Base-by-base conservation (phyloP, 1,140 invertebrate species). In the Solenopsis invicta region DNA sequence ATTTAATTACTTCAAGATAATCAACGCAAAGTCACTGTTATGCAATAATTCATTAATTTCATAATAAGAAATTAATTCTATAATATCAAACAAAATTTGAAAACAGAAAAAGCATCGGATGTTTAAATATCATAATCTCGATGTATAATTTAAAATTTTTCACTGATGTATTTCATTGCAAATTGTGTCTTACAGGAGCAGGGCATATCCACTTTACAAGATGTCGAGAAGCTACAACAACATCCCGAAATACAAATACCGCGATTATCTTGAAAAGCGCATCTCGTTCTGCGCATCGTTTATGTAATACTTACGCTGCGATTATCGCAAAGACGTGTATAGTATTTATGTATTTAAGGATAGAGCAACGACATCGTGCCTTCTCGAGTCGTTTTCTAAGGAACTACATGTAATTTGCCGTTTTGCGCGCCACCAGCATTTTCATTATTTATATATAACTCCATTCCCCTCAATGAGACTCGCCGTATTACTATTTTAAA, bases 151-250 rank as follows among this genome's bases (percentile, higher is more conserved):
- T 8, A 12, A 50, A 12, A 2, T 62, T 61, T n/a, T 1, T 64
- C 4, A 48, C 74, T 52, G 56, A 77, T 0, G n/a, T 67, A 50
- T 66, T 66, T 80, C 8, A 3, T 69, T 54, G 24, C 21, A 18
- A 54, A 85, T 77, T 77, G 85, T 87, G 87, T 69, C 10, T 84
- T 96, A 85, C 96, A 98, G 93, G 97, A 97, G 88, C 96, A 97
- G 89, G 97, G 97, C 61, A 96, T 97, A 87, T 96, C 96, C 75
- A 97, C 97, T 4, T 90, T 97, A 88, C 96, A 96, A 50, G 97
- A 97, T 89, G 96, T 97, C 29, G 96, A 96, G 89, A 95, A 94
- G 76, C 87, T 96, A 86, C 96, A 96, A 88, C 90, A 92, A 76
- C 91, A 87, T 13, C 87, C 92, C n/a, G 94, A 95, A 80, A 74